phyloP scores from a whole-genome alignment of 2,888 invertebrate species.

The Cantharis rustica region DNA sequence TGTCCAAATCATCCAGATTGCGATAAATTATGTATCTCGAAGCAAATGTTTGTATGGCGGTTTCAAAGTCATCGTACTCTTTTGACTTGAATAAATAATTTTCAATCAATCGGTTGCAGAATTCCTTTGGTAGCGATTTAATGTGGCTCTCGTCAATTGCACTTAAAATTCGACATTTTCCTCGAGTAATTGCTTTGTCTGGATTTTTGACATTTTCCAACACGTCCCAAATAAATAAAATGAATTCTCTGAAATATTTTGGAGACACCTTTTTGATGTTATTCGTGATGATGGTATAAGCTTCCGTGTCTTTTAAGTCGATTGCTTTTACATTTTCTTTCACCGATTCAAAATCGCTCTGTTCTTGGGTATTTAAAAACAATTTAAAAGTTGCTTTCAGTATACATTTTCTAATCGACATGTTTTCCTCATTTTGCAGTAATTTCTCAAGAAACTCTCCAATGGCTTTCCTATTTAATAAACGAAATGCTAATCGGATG shows the following conservation, averaged over 20 bases:
- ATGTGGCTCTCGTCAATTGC: not conserved
- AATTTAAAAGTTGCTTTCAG: slow-evolving; percentile 11
- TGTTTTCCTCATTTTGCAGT: slow-evolving; percentile 10
- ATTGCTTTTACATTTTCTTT: slow-evolving; percentile 4
- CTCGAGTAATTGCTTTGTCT: not conserved
- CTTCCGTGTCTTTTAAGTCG: slow-evolving; percentile 5
- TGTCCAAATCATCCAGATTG: not conserved
- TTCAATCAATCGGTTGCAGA: slow-evolving; percentile 3
- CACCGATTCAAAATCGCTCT: slow-evolving; percentile 9
- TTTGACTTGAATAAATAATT: not conserved
- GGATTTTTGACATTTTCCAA: not conserved
- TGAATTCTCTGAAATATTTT: not conserved
- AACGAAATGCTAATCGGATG: slow-evolving; percentile 9
- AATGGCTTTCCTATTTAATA: not conserved
- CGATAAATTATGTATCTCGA: slow-evolving; percentile 1
- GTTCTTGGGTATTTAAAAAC: slow-evolving; percentile 15
- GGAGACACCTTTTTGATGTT: not conserved
- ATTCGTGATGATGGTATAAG: not conserved
- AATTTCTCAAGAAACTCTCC: not conserved
- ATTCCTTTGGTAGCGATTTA: not conserved
- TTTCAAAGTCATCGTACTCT: not conserved
- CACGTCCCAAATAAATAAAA: not conserved
- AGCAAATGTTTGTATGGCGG: not conserved
- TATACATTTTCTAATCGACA: slow-evolving; percentile 4
- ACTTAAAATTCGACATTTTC: not conserved